These are phyloP conservation scores for Eubasilissa splendida DNA, from an alignment of 2,888 invertebrate genomes.

Conservation along the genomic window DNA sequence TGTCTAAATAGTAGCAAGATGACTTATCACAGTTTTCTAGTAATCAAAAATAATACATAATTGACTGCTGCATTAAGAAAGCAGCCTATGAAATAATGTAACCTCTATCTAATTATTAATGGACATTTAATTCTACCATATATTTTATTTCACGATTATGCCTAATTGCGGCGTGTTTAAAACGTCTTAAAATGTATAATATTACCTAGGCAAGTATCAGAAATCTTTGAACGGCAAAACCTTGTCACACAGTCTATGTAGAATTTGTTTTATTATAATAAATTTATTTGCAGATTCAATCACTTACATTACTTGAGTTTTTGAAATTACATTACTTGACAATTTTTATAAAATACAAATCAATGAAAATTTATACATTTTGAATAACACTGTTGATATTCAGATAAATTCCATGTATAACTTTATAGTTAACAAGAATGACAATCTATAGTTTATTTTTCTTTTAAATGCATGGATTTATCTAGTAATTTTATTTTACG, in stretches of 20 bases:
- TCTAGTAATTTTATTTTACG: no score
- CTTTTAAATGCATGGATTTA: no score
- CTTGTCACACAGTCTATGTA: background rate
- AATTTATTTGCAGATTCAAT: conserved; percentile 10
- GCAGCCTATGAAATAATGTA: conserved; percentile 14
- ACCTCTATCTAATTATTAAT: conserved; percentile 13
- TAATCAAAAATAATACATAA: conserved; percentile 29
- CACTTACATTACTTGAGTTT: background rate
- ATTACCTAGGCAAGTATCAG: background rate
- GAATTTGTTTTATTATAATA: background rate
- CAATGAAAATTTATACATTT: background rate
- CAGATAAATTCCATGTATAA: no score
- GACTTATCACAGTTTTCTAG: conserved; percentile 38
- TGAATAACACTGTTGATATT: background rate
- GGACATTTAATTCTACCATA: conserved; percentile 22
- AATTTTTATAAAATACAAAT: no score
- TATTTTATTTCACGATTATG: conserved; percentile 13
- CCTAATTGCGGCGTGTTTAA: background rate
- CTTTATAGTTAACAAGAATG: no score
- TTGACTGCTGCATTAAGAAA: conserved; percentile 31
- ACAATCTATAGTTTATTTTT: no score
- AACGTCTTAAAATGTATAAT: background rate
- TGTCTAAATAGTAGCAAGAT: conserved; percentile 6
- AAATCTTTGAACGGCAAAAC: background rate
- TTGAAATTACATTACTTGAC: no score